Evolutionary conservation across 2,113 vertebrate genomes (phyloP), one percentile per base, ranked within the genome.

Genomic region (Semicossyphus pulcher): DNA sequence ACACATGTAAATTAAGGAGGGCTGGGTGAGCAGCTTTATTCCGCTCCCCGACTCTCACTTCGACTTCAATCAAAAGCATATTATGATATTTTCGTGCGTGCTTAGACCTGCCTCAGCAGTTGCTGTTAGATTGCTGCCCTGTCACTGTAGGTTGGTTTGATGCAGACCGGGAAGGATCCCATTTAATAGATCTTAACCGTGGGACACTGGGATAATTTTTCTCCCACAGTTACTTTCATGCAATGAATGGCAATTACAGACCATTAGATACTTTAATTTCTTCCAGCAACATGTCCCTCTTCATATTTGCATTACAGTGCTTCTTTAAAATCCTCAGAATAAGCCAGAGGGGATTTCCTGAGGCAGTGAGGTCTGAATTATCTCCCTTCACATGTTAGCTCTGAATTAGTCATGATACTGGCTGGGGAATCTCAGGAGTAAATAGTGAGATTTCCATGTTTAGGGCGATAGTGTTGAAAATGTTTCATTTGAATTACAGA

Each of bases 401-500:
- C 49, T 70, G 79, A 87, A 86, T 82, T 67, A 79, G 47, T 59
- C 72, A 65, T 79, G 60, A 82, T 76, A 62, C 72, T 59, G 81
- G 58, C 36, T 79, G 66, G 69, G 66, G 81, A 83, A 62, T 81
- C 25, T 58, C 69, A 42, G 65, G 45, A 82, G 75, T 81, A 86
- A 86, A 89, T 67, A 63, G 62, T 57, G 67, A 80, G 75, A 82
- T 88, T 85, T 88, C 58, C 63, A 26, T 85, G 67, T 88, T 78
- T 82, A 31, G 56, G 72, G 63, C 14, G 66, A 78, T 70, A 56
- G 59, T 26, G 75, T 65, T 84, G 72, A 72, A 82, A 87, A 81
- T 70, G 70, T 78, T 90, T 79, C 58, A 83, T 90, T 90, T 83
- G 78, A 86, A 87, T 88, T 80, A 83, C 78, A 88, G 79, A 85